phyloP scores from a whole-genome alignment of 2,888 invertebrate species.

The Heteromurus nitidus region DNA sequence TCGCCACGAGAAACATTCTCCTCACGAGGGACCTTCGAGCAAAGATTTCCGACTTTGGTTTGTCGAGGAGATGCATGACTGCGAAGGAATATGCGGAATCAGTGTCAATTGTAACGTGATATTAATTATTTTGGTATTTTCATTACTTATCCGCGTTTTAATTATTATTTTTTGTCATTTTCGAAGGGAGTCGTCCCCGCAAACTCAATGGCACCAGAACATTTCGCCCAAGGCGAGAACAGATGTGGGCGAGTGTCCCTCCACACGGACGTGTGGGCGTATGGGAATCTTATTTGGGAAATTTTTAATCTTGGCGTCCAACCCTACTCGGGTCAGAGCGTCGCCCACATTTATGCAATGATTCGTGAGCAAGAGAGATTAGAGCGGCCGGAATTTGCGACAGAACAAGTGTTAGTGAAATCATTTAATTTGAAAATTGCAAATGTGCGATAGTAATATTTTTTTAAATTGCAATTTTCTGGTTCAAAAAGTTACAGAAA shows the following conservation, averaged over 20 bases:
- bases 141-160: neutral
- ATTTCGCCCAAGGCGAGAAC: neutral
- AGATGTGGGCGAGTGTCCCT: neutral
- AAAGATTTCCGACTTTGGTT: slow-evolving; percentile 34
- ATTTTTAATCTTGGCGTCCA: neutral
- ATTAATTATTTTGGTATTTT: neutral
- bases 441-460: neutral
- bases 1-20: slow-evolving; percentile 19
- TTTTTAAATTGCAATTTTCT: neutral
- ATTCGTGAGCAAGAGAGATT: neutral
- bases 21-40: neutral
- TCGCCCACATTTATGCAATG: neutral
- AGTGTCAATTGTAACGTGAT: neutral
- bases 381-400: slow-evolving; percentile 2
- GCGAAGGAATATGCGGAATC: neutral
- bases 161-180: neutral
- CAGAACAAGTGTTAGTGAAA: slow-evolving; percentile 8
- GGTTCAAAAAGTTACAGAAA: neutral
- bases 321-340: neutral
- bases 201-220: slow-evolving; percentile 15
- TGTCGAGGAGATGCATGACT: neutral
- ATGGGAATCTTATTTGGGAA: slow-evolving; percentile 2
- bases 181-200: neutral
- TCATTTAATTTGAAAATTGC: too few species aligned
- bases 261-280: slow-evolving; percentile 20